Percentiles rank a stretch among this genome's conserved stretches.
phyloP scores from a whole-genome alignment of 2,113 vertebrate species.

The Tapirus terrestris region DNA sequence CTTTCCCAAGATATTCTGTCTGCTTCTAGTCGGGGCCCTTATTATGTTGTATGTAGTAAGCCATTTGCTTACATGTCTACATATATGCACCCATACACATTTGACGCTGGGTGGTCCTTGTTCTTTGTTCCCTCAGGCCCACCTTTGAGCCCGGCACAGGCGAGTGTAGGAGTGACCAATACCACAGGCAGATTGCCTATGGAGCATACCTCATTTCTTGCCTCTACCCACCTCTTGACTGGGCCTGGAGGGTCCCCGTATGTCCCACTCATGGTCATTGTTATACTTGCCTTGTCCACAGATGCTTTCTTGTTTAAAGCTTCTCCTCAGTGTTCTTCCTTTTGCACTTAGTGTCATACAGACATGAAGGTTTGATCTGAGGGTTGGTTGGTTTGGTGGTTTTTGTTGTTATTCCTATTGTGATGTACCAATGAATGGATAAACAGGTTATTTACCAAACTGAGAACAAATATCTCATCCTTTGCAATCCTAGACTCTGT shows the following conservation, averaged over 20 bases:
- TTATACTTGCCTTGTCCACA: background rate
- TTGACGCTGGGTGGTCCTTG: background rate
- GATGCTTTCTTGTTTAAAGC: background rate
- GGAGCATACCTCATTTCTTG: background rate
- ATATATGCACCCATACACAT: background rate
- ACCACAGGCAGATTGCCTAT: background rate
- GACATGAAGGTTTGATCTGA: background rate
- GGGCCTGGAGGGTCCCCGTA: background rate
- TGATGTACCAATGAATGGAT: background rate
- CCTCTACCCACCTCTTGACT: background rate
- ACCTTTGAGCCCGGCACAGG: background rate
- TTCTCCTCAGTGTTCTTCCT: background rate
- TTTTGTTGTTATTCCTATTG: background rate
- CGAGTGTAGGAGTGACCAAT: background rate
- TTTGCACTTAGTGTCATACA: background rate
- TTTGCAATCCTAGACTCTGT: background rate
- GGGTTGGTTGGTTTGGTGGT: background rate
- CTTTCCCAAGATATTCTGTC: background rate
- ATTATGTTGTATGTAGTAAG: background rate
- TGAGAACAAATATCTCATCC: background rate
- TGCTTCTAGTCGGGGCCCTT: background rate
- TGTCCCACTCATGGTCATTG: background rate
- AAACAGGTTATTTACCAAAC: background rate
- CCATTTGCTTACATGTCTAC: background rate
- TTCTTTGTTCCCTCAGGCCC: background rate